Evolutionary conservation across 2,888 invertebrate species (phyloP), one percentile per base, ranked within the genome.

Genomic region (Zaprionus bogoriensis): DNA sequence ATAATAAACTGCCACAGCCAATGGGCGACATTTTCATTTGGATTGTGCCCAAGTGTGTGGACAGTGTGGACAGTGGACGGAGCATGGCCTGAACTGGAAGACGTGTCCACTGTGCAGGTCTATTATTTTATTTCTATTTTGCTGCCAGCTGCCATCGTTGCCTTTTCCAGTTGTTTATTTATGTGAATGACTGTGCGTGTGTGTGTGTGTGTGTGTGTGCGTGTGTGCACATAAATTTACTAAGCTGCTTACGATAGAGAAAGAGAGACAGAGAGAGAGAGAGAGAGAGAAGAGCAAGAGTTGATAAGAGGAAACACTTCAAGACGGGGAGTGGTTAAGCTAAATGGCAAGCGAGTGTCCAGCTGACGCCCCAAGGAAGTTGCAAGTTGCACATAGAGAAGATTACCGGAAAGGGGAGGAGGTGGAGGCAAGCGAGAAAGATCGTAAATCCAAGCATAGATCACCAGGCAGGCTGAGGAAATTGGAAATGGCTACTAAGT

Each of bases 11-110:
- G 61, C 68, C 59, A 48, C 46, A 67, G 70, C 67, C 80, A 86
- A 80, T 78, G 76, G 85, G 69, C 83, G 86, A 86, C 81, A 79
- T 83, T 79, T 83, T 82, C 83, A 85, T 81, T 82, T 81, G 46
- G 44, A 25, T 50, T 53, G 46, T 45, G 25, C 23, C 12, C 53
- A 54, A n/a, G 3, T 4, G n/a, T 2, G 12, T 30, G 30, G 30
- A 0, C 83, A 85, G 82, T 76, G 41, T 20, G 44, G 39, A 42
- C 51, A 55, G 48, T 47, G 28, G 32, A 27, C 46, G 47, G 14
- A 3, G 6, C 14, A n/a, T n/a, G 32, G 14, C 12, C 32, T 14
- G 27, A 36, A 50, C 23, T 42, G 54, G n/a, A 39, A 38, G 44
- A 44, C 36, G 36, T 7, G 51, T 45, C 48, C 41, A 62, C 79